phyloP scores from a whole-genome alignment of 2,113 vertebrate species.

The Echinops telfairi region DNA sequence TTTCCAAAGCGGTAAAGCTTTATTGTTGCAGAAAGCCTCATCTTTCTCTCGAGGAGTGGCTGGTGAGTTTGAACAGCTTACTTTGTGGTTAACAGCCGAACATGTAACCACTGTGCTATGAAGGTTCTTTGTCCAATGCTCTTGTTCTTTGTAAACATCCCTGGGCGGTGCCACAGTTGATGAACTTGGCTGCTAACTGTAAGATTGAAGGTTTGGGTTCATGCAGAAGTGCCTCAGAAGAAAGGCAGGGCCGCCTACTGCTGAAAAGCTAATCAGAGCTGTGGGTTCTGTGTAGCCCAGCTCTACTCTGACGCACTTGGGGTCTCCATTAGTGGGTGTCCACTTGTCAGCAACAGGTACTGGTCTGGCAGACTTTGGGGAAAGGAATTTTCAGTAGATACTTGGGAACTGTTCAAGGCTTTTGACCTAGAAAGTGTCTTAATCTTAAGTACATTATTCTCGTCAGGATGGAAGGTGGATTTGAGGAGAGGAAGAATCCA shows the following conservation, averaged over 20 bases:
- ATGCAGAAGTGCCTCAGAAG: not conserved
- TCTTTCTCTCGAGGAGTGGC: too few species aligned
- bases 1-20: too few species aligned
- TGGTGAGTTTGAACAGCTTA: too few species aligned
- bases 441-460: not conserved
- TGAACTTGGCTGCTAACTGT: not conserved
- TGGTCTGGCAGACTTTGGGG: not conserved
- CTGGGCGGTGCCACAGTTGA: not conserved
- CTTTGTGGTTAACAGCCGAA: too few species aligned
- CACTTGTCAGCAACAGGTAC: not conserved
- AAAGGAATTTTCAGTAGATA: constrained; percentile 10
- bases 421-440: constrained; percentile 26
- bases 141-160: constrained; percentile 14
- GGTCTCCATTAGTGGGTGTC: not conserved
- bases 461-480: constrained; percentile 15
- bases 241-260: not conserved
- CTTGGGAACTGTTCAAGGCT: not conserved
- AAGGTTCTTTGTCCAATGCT: not conserved
- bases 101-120: too few species aligned
- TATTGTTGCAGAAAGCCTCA: too few species aligned
- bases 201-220: not conserved
- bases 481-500: constrained; percentile 33
- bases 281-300: not conserved
- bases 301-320: not conserved
- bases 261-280: not conserved